Conservation (phyloP, 2,797 vertebrate genomes). For the Coilia nasus region DNA sequence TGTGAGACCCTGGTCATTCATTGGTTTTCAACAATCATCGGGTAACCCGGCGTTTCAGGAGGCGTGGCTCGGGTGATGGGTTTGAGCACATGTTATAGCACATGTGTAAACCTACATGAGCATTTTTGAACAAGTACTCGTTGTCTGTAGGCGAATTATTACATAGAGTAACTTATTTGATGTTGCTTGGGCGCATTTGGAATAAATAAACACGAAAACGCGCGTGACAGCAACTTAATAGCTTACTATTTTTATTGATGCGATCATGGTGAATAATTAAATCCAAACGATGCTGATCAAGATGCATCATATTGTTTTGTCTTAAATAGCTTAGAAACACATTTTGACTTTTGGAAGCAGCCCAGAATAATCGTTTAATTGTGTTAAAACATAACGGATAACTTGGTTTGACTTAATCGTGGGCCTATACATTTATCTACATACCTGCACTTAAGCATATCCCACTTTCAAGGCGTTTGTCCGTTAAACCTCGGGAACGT, state of each 20-base stretch:
- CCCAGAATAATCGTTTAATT: too few relatives aligned
- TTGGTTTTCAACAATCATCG: slow-evolving; percentile 22
- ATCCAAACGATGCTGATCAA: too few relatives aligned
- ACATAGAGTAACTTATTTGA: background rate
- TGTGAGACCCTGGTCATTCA: background rate
- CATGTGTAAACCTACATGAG: background rate
- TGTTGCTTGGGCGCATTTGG: background rate
- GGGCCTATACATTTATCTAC: background rate
- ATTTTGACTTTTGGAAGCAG: too few relatives aligned
- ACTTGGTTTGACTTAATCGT: background rate
- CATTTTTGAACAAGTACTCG: background rate
- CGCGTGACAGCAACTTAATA: too few relatives aligned
- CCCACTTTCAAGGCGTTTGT: too few relatives aligned
- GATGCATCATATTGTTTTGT: too few relatives aligned
- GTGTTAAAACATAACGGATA: background rate
- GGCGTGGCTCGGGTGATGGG: background rate
- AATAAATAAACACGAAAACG: background rate
- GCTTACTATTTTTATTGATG: too few relatives aligned
- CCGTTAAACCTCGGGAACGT: too few relatives aligned
- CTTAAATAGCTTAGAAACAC: too few relatives aligned
- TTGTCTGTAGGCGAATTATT: too few relatives aligned
- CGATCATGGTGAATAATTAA: too few relatives aligned
- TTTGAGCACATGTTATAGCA: background rate
- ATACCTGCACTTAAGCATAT: too few relatives aligned
- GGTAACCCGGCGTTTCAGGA: background rate